phyloP scores from a whole-genome alignment of 2,888 invertebrate species.

The Allophyes oxyacanthae region DNA sequence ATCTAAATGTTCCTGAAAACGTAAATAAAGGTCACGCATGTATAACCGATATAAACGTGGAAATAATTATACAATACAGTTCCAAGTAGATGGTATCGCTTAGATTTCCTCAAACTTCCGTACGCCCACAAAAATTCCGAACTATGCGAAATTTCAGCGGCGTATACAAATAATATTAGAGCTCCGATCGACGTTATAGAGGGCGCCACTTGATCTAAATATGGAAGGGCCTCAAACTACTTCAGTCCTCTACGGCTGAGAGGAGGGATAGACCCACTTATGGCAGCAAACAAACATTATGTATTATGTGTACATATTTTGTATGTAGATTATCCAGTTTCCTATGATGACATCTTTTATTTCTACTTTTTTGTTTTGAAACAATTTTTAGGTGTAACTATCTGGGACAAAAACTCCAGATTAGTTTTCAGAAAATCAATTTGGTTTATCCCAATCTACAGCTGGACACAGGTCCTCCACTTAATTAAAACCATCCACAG shows the following conservation, averaged over 20 bases:
- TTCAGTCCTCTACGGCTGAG: constrained; percentile 28
- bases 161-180: constrained; percentile 46
- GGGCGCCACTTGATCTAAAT: constrained; percentile 52
- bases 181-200: constrained; percentile 28
- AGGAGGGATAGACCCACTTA: constrained; percentile 41
- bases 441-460: too few species aligned
- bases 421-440: too few species aligned
- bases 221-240: constrained; percentile 49
- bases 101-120: constrained; percentile 16
- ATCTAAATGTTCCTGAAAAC: too few species aligned
- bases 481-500: too few species aligned
- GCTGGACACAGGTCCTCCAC: too few species aligned
- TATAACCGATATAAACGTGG: too few species aligned
- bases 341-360: neutral
- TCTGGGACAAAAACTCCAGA: too few species aligned
- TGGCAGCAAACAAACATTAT: constrained; percentile 40
- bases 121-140: constrained; percentile 18
- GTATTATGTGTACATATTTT: constrained; percentile 10
- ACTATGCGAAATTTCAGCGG: constrained; percentile 34
- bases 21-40: too few species aligned
- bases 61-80: constrained; percentile 1
- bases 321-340: neutral
- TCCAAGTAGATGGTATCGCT: neutral
- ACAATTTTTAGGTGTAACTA: neutral
- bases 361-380: neutral